Conservation (phyloP, 2,113 vertebrate genomes). For the Albula glossodonta region DNA sequence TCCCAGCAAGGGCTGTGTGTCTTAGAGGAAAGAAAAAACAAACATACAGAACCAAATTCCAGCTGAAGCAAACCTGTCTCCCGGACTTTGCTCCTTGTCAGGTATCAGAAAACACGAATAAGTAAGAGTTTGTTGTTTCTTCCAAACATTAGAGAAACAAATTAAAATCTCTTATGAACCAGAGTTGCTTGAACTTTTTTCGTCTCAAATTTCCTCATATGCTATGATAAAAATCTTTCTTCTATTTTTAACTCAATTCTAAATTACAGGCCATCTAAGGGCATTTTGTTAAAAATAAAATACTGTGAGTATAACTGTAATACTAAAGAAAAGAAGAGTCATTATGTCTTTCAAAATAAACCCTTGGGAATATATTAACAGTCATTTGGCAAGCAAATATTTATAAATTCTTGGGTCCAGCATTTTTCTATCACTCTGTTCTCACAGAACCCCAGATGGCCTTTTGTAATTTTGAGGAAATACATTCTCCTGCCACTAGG, state of each 20-base stretch:
- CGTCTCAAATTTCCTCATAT: too few relatives aligned
- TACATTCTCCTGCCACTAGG: neutral
- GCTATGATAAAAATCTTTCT: neutral
- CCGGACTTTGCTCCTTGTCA: neutral
- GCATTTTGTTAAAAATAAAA: neutral
- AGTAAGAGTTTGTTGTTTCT: too few relatives aligned
- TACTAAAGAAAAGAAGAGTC: neutral
- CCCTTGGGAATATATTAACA: neutral
- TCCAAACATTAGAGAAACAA: neutral
- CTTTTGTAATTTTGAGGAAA: neutral
- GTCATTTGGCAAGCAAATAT: neutral
- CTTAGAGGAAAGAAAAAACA: slow-evolving; percentile 20
- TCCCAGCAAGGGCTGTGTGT: slow-evolving; percentile 19
- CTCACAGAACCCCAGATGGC: neutral
- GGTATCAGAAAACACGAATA: neutral
- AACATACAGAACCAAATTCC: slow-evolving; percentile 8
- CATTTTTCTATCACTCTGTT: neutral
- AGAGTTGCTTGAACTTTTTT: neutral
- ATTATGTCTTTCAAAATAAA: neutral
- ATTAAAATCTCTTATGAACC: neutral
- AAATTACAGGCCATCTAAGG: neutral
- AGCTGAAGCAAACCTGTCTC: neutral
- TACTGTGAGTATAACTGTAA: neutral
- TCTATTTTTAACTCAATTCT: neutral
- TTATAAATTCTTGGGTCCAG: neutral